Percentiles rank a stretch among this genome's conserved stretches.
Conservation (phyloP, 2,888 invertebrate species). For the Eupsilia transversa region DNA sequence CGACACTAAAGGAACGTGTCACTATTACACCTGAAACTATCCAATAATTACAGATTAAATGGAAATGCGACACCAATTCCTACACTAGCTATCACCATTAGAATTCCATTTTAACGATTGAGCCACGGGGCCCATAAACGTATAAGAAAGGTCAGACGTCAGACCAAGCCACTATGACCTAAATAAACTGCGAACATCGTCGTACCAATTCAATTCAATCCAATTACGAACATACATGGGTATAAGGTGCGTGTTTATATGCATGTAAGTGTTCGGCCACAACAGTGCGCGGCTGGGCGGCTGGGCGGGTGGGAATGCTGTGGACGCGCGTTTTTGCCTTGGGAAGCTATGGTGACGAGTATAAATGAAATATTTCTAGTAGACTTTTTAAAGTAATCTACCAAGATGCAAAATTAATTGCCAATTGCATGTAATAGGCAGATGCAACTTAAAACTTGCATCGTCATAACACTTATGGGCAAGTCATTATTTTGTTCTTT, state of each 20-base stretch:
- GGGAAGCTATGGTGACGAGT: neutral
- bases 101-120: constrained; percentile 72
- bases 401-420: neutral
- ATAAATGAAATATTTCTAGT: neutral
- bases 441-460: too few relatives aligned
- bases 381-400: neutral
- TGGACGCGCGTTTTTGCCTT: neutral
- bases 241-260: constrained; percentile 59
- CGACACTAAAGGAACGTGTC: neutral
- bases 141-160: constrained; percentile 77
- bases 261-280: constrained; percentile 33
- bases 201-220: constrained; percentile 86
- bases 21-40: constrained; percentile 24
- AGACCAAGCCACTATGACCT: constrained; percentile 79
- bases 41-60: constrained; percentile 56
- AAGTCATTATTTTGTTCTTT: neutral
- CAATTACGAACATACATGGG: constrained; percentile 81
- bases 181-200: constrained; percentile 82
- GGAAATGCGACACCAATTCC: constrained; percentile 49
- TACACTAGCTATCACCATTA: constrained; percentile 69
- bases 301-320: neutral
- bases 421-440: neutral
- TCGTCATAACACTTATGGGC: too few relatives aligned
- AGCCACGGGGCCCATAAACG: constrained; percentile 70
- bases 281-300: constrained; percentile 6